phyloP scores from a whole-genome alignment of 2,888 invertebrate species.

The Pseudococcus viburni region DNA sequence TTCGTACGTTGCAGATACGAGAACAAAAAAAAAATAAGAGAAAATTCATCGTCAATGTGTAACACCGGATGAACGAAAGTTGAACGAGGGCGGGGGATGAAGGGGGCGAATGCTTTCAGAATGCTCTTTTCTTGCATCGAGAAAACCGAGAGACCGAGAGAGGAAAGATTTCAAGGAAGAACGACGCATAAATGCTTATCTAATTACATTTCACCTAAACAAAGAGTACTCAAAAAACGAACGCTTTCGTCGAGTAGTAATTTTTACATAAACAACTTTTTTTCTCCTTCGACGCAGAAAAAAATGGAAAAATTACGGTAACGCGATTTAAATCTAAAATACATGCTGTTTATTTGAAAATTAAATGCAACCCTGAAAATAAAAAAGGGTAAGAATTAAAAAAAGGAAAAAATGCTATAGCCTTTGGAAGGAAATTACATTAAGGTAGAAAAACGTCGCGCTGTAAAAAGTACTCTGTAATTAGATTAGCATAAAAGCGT shows the following conservation, averaged over 20 bases:
- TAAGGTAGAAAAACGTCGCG: constrained; percentile 28
- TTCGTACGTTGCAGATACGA: constrained; percentile 6
- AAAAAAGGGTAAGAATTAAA: constrained; percentile 38
- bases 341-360: constrained; percentile 56
- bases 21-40: neutral
- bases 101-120: neutral
- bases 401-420: constrained; percentile 40
- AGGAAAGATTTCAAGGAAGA: neutral
- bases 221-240: constrained; percentile 43
- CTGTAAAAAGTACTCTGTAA: constrained; percentile 50
- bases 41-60: constrained; percentile 17
- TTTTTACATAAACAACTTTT: constrained; percentile 42
- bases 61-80: neutral
- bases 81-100: neutral
- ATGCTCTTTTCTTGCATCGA: constrained; percentile 43
- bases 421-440: constrained; percentile 55
- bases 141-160: neutral
- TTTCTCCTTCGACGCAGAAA: neutral
- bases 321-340: constrained; percentile 54
- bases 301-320: constrained; percentile 44
- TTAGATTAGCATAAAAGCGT: constrained; percentile 57
- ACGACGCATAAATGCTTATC: constrained; percentile 51
- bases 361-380: constrained; percentile 52
- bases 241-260: constrained; percentile 41
- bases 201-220: constrained; percentile 44